Evolutionary conservation across 2,888 invertebrate genomes (phyloP).

Genomic region (Terebella lapidaria): DNA sequence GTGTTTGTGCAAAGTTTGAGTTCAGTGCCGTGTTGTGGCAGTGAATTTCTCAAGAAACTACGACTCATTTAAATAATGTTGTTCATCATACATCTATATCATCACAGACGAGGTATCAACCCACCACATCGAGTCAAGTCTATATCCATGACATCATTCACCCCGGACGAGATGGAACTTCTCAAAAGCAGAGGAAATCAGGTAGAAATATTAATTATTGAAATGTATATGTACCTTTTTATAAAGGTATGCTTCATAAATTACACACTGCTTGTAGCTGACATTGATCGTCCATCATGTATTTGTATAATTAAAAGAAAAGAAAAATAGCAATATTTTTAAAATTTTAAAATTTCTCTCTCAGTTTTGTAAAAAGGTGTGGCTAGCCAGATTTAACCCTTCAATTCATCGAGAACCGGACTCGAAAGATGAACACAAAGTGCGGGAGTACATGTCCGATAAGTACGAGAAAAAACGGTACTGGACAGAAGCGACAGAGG

Average conservation of each 20-base stretch:
- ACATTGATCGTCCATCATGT: too few relatives aligned
- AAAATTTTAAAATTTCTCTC: too few relatives aligned
- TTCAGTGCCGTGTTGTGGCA: too few relatives aligned
- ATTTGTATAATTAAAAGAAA: too few relatives aligned
- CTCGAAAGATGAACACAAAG: constrained; percentile 80
- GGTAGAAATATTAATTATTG: constrained; percentile 43
- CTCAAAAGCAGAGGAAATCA: constrained; percentile 87
- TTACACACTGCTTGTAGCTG: too few relatives aligned
- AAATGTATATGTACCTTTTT: neutral
- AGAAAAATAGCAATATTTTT: too few relatives aligned
- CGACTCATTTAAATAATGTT: too few relatives aligned
- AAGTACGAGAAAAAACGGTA: constrained; percentile 89
- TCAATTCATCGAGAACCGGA: constrained; percentile 58
- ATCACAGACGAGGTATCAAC: constrained; percentile 83
- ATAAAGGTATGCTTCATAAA: too few relatives aligned
- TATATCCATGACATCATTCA: constrained; percentile 97
- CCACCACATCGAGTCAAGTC: constrained; percentile 98
- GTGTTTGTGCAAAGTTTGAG: too few relatives aligned
- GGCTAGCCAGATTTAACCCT: constrained; percentile 73
- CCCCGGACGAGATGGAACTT: constrained; percentile 88
- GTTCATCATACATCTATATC: too few relatives aligned
- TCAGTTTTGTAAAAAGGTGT: constrained; percentile 81
- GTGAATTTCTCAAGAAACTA: too few relatives aligned
- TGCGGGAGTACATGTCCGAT: constrained; percentile 86
- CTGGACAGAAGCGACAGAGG: constrained; percentile 53